A percentile compares a stretch with the other conserved stretches of the same genome.
Conservation (phyloP, 1,140 invertebrate species). For the Globodera rostochiensis region DNA sequence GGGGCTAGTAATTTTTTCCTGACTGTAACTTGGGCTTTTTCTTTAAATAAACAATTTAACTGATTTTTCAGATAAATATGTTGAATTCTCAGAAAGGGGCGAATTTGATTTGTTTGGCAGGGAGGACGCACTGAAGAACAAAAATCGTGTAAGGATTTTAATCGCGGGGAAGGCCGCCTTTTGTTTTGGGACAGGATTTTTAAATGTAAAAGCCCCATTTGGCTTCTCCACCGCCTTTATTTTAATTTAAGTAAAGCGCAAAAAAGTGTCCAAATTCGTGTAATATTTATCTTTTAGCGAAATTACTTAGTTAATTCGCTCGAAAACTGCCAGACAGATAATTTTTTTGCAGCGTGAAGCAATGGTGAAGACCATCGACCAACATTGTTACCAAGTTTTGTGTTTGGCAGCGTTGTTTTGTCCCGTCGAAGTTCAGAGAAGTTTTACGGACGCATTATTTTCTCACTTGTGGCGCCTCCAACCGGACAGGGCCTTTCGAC, state of each 20-base stretch:
- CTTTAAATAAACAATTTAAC: not conserved
- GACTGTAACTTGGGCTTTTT: not conserved
- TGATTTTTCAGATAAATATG: slow-evolving; percentile 9
- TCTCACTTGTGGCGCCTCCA: slow-evolving; percentile 7
- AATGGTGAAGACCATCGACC: slow-evolving; percentile 30
- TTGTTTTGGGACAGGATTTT: not conserved
- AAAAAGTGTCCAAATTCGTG: no score
- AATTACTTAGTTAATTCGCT: no score
- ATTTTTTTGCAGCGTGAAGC: slow-evolving; percentile 10
- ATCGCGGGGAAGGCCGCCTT: no score
- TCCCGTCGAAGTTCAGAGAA: slow-evolving; percentile 20
- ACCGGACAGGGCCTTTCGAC: slow-evolving; percentile 15
- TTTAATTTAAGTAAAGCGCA: not conserved
- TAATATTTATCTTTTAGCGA: no score
- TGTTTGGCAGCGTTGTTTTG: slow-evolving; percentile 26
- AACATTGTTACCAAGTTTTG: slow-evolving; percentile 27
- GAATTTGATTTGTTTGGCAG: slow-evolving; percentile 16
- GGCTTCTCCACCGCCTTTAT: not conserved
- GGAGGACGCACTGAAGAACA: not conserved
- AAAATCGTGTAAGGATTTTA: not conserved
- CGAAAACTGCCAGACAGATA: no score
- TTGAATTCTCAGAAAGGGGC: slow-evolving; percentile 15
- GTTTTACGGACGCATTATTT: slow-evolving; percentile 15
- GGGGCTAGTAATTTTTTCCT: not conserved
- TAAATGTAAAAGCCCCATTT: not conserved